Base-by-base conservation (phyloP, 2,113 vertebrate genomes). In the Synchiropus splendidus region DNA sequence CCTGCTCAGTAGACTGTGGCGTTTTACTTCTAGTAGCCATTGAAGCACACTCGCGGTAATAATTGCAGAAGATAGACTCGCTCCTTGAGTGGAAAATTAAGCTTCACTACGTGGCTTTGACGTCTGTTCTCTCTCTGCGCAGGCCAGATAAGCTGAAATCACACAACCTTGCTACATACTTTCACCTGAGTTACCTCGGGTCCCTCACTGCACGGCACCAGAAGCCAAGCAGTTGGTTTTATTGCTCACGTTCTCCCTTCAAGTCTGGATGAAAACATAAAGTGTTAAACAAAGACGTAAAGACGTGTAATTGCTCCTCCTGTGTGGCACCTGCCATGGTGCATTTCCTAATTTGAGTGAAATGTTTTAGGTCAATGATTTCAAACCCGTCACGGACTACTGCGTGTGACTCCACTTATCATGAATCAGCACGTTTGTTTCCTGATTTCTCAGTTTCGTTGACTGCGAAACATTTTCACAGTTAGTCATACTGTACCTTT, bases 81-180 rank as follows among this genome's bases (percentile, higher is more conserved):
- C 39, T 51, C 10, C 9, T 0, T 12, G 21, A 8, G 21, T 46
- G 63, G 16, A 36, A 33, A 39, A 46, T 1, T 48, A 51, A 60
- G 11, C 40, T 51, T 43, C 10, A 37, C 33, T 30, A n/a, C 31
- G 39, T 31, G 45, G 15, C 43, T 9, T 13, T 13, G 16, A 53
- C 11, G 46, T 32, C 16, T 38, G 16, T 43, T 16, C 61, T 67
- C 54, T 65, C 21, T 12, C 36, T 14, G 10, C 44, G 18, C 15
- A 9, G 15, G 35, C 21, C 45, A 68, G 61, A 72, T 63, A 67
- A 67, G 54, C 42, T 56, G 31, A 68, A 64, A 67, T 64, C 48
- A 34, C 47, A 55, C 59, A 65, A 59, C 64, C 36, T 60, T 47
- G 78, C 80, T 79, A 79, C 74, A 70, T 63, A 79, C 76, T 76